Base-by-base conservation (phyloP, 2,888 invertebrate genomes). In the Plebejus argus region DNA sequence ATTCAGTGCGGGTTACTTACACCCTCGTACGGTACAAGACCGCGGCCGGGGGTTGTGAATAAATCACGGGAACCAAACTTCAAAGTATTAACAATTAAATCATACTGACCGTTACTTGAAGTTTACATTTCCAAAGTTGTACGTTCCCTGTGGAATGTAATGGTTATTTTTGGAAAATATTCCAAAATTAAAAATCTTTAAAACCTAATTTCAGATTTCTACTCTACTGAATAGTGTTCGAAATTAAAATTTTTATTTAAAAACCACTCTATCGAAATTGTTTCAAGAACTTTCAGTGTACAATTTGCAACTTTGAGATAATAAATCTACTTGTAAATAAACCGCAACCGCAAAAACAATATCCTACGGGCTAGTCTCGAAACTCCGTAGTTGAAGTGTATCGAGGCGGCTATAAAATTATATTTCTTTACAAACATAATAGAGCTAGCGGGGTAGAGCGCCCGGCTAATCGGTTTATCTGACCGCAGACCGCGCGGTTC, bases 1-100 rank as follows among this genome's bases (percentile, higher is more conserved):
- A 94, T 94, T 91, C 92, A 94, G 83, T 80, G 86, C 85, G 90
- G 90, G 90, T 92, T 91, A 91, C 90, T 92, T 93, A 91, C 91
- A 90, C 90, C 88, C 90, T 89, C 12, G n/a, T n/a, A 7, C 58
- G 1, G 8, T 23, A 10, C 20, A 23, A 15, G 66, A 88, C 89
- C 88, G 89, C 89, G 86, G 88, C 88, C 83, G 81, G 83, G 81
- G 82, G 82, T 85, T 80, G 85, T 93, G 91, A 92, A 93, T 93
- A 92, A 93, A 87, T 92, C 89, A 94, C 85, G 81, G 86, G 83
- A 79, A 82, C 84, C 76, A 81, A 82, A 79, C 79, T 77, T 76
- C 77, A 35, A 77, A 53, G 53, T 77, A 71, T 70, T 53, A 72
- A 53, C 23, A 61, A 18, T 18, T 49, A 66, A 66, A 66, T 66